Evolutionary conservation across 2,888 invertebrate species (phyloP).

Genomic region (Gymnocheta viridis): DNA sequence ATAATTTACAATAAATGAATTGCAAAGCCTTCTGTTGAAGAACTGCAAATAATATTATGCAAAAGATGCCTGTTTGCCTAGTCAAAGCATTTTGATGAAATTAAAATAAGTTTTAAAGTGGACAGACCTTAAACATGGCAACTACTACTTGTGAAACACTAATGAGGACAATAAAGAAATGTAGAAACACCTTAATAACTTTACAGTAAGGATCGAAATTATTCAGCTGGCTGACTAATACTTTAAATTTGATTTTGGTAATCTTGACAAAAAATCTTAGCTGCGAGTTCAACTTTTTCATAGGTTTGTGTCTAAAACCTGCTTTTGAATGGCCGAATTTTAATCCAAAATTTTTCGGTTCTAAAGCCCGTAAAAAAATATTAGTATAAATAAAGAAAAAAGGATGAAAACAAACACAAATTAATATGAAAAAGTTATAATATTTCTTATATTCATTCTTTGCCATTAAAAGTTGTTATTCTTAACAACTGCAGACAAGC

Average conservation of each 20-base stretch:
- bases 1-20: conserved; percentile 44
- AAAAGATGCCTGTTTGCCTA: conserved; percentile 27
- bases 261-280: too few species aligned
- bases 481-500: too few species aligned
- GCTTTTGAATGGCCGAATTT: too few species aligned
- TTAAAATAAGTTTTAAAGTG: conserved; percentile 25
- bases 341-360: too few species aligned
- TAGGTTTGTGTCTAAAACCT: too few species aligned
- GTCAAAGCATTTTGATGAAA: conserved; percentile 36
- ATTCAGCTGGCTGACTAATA: not conserved
- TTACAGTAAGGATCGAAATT: conserved; percentile 1
- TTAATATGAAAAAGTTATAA: too few species aligned
- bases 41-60: conserved; percentile 13
- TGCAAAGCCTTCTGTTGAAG: conserved; percentile 1
- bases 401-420: too few species aligned
- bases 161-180: conserved; percentile 6
- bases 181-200: not conserved
- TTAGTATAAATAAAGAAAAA: too few species aligned
- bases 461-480: too few species aligned
- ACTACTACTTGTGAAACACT: conserved; percentile 9
- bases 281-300: too few species aligned
- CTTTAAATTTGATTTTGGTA: not conserved
- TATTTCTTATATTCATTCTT: too few species aligned
- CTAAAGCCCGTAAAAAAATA: too few species aligned
- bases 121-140: conserved; percentile 8